Evolutionary conservation across 2,888 invertebrate genomes (phyloP).

Genomic region (Panopea generosa): DNA sequence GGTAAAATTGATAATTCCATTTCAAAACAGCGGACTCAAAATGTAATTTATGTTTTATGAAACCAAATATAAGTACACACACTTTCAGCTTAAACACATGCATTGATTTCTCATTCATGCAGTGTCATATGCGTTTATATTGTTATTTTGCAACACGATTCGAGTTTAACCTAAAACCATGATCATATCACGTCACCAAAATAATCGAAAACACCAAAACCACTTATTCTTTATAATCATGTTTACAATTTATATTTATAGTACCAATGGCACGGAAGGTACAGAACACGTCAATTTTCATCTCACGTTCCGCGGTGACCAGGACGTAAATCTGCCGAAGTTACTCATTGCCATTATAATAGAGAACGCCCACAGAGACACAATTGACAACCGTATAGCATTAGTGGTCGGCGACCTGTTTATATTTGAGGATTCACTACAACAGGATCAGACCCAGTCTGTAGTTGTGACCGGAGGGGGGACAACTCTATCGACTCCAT

Average conservation of each 20-base stretch:
- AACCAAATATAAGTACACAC: too few species aligned
- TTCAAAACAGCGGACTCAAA: too few species aligned
- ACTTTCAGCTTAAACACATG: too few species aligned
- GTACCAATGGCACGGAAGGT: conserved; percentile 33
- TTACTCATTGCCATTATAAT: conserved; percentile 64
- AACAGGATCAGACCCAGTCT: conserved; percentile 48
- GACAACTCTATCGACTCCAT: conserved; percentile 41
- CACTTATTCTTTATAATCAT: too few species aligned
- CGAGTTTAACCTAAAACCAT: neutral
- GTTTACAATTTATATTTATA: conserved; percentile 22
- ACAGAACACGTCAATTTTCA: conserved; percentile 64
- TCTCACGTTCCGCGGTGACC: conserved; percentile 66
- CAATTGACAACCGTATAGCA: conserved; percentile 60
- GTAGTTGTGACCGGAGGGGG: conserved; percentile 46
- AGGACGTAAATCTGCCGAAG: conserved; percentile 55
- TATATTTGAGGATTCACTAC: conserved; percentile 65
- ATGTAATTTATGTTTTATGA: too few species aligned
- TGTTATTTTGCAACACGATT: too few species aligned
- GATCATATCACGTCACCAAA: neutral
- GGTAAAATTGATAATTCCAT: too few species aligned
- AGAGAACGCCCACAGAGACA: conserved; percentile 66
- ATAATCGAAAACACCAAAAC: neutral
- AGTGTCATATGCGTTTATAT: too few species aligned
- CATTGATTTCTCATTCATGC: too few species aligned
- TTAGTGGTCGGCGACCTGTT: conserved; percentile 65